These are phyloP conservation scores for Leptonema lineaticorne DNA, from an alignment of 1,140 invertebrate species.

Conservation along the genomic window DNA sequence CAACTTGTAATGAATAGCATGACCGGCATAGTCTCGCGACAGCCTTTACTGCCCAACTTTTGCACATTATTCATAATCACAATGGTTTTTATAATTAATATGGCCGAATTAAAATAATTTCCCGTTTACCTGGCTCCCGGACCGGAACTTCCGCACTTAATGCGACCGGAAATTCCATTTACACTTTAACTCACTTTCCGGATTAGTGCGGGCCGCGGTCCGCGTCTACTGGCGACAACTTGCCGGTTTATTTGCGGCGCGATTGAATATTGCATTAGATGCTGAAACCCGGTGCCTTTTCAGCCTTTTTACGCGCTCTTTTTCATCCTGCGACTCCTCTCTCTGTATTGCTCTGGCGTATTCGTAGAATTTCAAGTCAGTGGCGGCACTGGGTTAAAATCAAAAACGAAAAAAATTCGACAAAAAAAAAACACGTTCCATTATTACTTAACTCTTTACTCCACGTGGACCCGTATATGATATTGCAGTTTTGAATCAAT, in stretches of 20 bases:
- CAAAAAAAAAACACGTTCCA: too few species aligned
- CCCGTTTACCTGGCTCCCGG: constrained; percentile 28
- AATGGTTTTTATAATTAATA: constrained; percentile 40
- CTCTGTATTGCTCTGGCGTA: too few species aligned
- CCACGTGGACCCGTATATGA: too few species aligned
- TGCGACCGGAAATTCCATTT: constrained; percentile 30
- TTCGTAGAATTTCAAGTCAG: too few species aligned
- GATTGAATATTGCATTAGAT: constrained; percentile 12
- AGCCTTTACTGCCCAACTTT: constrained; percentile 36
- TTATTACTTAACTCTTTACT: too few species aligned
- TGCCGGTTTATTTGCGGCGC: constrained; percentile 3
- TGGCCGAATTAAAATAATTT: constrained; percentile 35
- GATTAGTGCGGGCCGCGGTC: constrained; percentile 2
- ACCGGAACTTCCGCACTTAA: constrained; percentile 23
- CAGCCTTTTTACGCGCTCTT: too few species aligned
- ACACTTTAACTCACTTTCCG: constrained; percentile 32
- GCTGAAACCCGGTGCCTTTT: background rate
- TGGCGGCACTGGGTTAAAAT: too few species aligned
- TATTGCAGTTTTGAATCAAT: too few species aligned
- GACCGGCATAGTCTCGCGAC: constrained; percentile 32
- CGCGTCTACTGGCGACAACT: background rate
- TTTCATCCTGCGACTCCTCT: too few species aligned
- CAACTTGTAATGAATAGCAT: constrained; percentile 34
- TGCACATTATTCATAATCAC: constrained; percentile 38
- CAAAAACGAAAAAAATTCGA: too few species aligned